A percentile compares a stretch with the other conserved stretches of the same genome.
phyloP scores from a whole-genome alignment of 2,888 invertebrate species.

The Cylloceria caligata region DNA sequence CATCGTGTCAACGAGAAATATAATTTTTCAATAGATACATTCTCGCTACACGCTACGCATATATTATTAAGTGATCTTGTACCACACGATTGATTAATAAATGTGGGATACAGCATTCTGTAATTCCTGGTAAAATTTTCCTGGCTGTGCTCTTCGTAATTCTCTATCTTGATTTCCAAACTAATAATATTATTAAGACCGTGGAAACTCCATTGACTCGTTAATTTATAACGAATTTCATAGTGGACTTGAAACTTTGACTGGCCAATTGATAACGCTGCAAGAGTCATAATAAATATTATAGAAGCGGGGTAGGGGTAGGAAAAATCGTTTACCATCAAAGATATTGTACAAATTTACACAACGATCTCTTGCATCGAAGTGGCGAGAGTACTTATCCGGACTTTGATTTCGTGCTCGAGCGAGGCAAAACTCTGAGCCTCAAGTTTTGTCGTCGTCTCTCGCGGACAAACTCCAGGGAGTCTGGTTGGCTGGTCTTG shows the following conservation, averaged over 20 bases:
- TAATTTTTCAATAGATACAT: not conserved
- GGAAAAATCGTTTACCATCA: slow-evolving; percentile 16
- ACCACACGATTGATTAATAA: slow-evolving; percentile 33
- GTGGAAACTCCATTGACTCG: not conserved
- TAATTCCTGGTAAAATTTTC: not conserved
- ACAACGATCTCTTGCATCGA: not conserved
- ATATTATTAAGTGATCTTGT: slow-evolving; percentile 54
- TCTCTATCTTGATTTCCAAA: not conserved
- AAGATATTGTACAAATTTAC: slow-evolving; percentile 47
- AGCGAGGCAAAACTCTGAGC: slow-evolving; percentile 33
- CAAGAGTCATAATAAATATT: slow-evolving; percentile 1
- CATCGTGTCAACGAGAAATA: not conserved
- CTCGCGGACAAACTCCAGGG: slow-evolving; percentile 27
- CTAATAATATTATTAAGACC: not conserved
- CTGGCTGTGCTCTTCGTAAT: not conserved
- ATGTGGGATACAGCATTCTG: slow-evolving; percentile 18
- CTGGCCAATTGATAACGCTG: slow-evolving; percentile 23
- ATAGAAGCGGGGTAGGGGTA: not conserved
- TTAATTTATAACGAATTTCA: not conserved
- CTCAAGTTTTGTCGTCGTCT: slow-evolving; percentile 9
- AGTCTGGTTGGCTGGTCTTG: slow-evolving; percentile 34
- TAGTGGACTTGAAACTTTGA: not conserved
- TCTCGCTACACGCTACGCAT: slow-evolving; percentile 32
- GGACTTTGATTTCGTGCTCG: slow-evolving; percentile 61
- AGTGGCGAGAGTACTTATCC: slow-evolving; percentile 10